Conservation (phyloP, 1,140 invertebrate species). For the Dendroctonus ponderosae region DNA sequence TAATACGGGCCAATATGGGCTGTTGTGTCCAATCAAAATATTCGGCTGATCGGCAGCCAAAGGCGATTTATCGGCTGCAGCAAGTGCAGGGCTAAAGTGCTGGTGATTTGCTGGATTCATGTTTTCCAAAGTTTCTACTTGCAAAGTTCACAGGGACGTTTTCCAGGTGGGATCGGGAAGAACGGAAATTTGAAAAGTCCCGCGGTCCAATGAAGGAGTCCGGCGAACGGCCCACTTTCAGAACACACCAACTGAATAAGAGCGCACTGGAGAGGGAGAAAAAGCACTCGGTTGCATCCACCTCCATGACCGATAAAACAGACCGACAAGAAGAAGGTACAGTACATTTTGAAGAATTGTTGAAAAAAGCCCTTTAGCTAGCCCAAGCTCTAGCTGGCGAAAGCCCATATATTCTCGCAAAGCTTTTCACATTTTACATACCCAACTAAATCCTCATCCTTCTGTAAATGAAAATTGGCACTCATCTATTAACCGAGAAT, state of each 20-base stretch:
- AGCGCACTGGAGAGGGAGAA: constrained; percentile 66
- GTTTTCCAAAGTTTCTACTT: not conserved
- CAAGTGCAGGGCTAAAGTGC: too few species aligned
- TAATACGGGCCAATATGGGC: too few species aligned
- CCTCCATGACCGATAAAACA: constrained; percentile 70
- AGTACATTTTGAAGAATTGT: not conserved
- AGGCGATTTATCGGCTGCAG: too few species aligned
- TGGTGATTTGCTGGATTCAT: too few species aligned
- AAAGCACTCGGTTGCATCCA: constrained; percentile 69
- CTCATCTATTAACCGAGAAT: too few species aligned
- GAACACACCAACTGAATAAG: constrained; percentile 61
- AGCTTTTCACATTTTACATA: not conserved
- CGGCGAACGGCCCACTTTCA: constrained; percentile 60
- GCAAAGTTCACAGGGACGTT: not conserved
- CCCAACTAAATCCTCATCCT: too few species aligned
- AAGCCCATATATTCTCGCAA: not conserved
- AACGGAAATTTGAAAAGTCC: constrained; percentile 49
- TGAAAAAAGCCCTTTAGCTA: too few species aligned
- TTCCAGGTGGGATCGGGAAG: constrained; percentile 52
- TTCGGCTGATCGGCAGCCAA: too few species aligned
- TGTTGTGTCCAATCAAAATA: too few species aligned
- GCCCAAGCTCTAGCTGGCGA: not conserved
- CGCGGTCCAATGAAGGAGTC: constrained; percentile 44
- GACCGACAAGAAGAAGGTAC: constrained; percentile 65
- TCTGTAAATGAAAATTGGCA: too few species aligned